Conservation (phyloP, 1,140 invertebrate species). For the Brachionus angularis region DNA sequence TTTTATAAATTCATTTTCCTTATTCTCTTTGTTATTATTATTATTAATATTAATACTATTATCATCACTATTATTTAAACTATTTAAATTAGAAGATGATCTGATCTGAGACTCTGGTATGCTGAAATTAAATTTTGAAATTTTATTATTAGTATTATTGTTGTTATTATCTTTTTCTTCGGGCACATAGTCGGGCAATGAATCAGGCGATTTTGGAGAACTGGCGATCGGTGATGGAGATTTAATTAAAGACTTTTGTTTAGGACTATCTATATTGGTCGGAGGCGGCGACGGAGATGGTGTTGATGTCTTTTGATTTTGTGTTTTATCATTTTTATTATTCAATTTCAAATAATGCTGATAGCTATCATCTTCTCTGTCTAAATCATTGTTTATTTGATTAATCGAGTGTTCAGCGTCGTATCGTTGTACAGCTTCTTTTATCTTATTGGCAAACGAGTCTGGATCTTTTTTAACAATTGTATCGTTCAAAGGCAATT, state of each 20-base stretch:
- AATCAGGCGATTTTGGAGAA: no score
- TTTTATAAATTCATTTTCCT: no score
- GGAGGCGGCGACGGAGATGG: constrained; percentile 4
- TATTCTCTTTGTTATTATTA: no score
- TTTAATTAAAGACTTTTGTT: neutral
- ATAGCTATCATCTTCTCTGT: neutral
- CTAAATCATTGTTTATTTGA: neutral
- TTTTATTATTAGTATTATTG: no score
- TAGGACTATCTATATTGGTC: neutral
- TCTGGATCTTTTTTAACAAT: constrained; percentile 15
- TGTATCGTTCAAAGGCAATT: constrained; percentile 34
- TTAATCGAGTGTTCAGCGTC: neutral
- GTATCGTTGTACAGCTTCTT: constrained; percentile 26
- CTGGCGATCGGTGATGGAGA: no score
- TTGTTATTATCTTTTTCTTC: no score
- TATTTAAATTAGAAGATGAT: no score
- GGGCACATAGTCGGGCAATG: no score
- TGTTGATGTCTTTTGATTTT: neutral
- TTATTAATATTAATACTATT: no score
- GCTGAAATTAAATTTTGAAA: no score
- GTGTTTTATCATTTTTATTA: neutral
- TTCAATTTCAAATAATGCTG: constrained; percentile 1
- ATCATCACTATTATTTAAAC: no score
- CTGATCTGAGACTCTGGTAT: no score
- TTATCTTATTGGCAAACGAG: constrained; percentile 24